A percentile compares a stretch with the other conserved stretches of the same genome.
phyloP scores from a whole-genome alignment of 2,797 vertebrate genomes.

The Nyctalus aviator region DNA sequence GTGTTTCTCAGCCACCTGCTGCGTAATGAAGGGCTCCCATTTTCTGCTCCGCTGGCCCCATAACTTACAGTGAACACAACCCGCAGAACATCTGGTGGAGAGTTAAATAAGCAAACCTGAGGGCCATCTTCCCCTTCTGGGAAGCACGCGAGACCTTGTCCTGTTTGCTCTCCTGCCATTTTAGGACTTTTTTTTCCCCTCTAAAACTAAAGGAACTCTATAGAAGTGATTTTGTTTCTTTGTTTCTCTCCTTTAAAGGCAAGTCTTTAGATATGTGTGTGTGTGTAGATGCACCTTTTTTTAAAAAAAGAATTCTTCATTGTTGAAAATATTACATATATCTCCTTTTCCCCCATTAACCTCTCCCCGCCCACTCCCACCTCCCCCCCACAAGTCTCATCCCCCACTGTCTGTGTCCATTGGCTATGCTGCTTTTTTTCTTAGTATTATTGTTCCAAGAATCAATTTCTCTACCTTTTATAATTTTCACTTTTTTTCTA shows the following conservation, averaged over 20 bases:
- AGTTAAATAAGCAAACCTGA: slow-evolving; percentile 52
- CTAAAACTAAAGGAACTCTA: background rate
- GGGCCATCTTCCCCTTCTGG: background rate
- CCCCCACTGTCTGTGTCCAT: too few relatives aligned
- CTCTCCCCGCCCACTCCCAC: too few relatives aligned
- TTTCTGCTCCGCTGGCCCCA: slow-evolving; percentile 81
- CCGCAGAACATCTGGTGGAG: slow-evolving; percentile 52
- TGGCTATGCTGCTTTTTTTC: background rate
- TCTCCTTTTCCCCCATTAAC: too few relatives aligned
- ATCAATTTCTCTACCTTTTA: background rate
- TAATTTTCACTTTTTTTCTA: background rate
- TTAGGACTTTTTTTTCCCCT: background rate
- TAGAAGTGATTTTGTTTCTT: background rate
- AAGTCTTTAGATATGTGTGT: background rate
- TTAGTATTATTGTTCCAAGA: background rate
- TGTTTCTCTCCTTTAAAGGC: background rate
- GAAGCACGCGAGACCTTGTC: background rate
- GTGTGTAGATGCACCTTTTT: background rate
- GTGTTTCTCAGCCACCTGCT: slow-evolving; percentile 81
- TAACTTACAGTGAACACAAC: slow-evolving; percentile 69
- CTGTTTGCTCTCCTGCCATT: background rate
- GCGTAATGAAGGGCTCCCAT: slow-evolving; percentile 83
- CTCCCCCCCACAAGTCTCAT: too few relatives aligned
- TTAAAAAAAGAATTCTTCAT: too few relatives aligned
- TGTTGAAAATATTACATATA: too few relatives aligned